phyloP scores from a whole-genome alignment of 2,113 vertebrate species.

The Thamnaconus septentrionalis region DNA sequence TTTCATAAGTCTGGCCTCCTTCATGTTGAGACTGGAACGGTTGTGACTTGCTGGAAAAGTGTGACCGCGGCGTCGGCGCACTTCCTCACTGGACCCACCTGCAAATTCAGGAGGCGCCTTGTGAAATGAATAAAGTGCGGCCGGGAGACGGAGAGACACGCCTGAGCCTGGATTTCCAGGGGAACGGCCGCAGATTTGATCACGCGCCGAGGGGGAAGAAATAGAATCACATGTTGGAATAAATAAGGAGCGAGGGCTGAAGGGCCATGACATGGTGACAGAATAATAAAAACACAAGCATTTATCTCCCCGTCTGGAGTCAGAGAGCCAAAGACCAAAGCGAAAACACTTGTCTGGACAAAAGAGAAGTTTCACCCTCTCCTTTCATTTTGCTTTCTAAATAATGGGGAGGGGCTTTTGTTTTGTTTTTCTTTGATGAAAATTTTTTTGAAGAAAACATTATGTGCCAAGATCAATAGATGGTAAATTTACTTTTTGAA shows the following conservation, averaged over 20 bases:
- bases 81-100: slow-evolving; percentile 35
- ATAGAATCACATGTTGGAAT: slow-evolving; percentile 22
- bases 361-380: no score
- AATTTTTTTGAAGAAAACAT: no score
- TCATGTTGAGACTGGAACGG: no score
- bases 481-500: no score
- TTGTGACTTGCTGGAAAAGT: no score
- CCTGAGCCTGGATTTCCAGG: slow-evolving; percentile 4
- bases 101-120: slow-evolving; percentile 57
- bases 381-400: no score
- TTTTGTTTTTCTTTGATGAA: no score
- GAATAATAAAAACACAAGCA: slow-evolving; percentile 6
- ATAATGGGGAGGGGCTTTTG: no score
- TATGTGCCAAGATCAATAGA: no score
- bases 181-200: slow-evolving; percentile 41
- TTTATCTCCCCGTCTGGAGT: slow-evolving; percentile 53
- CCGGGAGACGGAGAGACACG: slow-evolving; percentile 2
- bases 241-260: slow-evolving; percentile 4
- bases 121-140: slow-evolving; percentile 58
- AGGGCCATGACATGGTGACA: slow-evolving; percentile 44
- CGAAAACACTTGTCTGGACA: slow-evolving; percentile 19
- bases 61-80: no score
- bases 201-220: slow-evolving; percentile 23
- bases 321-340: slow-evolving; percentile 43
- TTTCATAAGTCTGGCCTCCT: no score